These are phyloP conservation scores for Tolmerus cingulatus DNA, from an alignment of 2,888 invertebrate species.

Conservation along the genomic window DNA sequence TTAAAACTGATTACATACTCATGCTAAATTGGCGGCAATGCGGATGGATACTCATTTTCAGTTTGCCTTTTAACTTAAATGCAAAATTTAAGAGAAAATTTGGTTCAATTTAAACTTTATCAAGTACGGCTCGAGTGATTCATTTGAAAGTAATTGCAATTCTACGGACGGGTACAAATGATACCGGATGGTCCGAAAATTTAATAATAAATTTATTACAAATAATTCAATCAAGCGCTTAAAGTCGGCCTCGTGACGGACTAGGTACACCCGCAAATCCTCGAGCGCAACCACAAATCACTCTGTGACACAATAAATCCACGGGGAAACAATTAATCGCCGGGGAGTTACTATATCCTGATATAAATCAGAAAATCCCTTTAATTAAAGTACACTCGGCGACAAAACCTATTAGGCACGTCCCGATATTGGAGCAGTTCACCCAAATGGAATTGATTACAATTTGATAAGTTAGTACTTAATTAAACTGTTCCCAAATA, in stretches of 20 bases:
- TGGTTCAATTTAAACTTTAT: not conserved
- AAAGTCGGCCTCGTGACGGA: conserved; percentile 9
- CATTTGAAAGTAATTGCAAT: conserved; percentile 1
- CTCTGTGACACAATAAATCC: conserved; percentile 52
- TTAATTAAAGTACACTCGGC: conserved; percentile 41
- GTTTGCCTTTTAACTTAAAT: not conserved
- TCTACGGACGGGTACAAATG: not conserved
- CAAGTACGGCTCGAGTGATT: not conserved
- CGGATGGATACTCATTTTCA: not conserved
- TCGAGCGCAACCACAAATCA: conserved; percentile 50
- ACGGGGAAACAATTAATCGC: conserved; percentile 51
- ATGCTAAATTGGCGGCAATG: not conserved
- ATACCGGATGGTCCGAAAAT: not conserved
- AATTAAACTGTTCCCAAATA: conserved; percentile 27
- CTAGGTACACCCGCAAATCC: conserved; percentile 27
- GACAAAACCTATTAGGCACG: conserved; percentile 27
- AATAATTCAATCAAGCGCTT: conserved; percentile 23
- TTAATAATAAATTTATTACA: conserved; percentile 20
- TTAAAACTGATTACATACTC: conserved; percentile 21
- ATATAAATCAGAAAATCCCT: conserved; percentile 41
- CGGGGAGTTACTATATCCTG: conserved; percentile 45
- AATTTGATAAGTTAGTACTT: conserved; percentile 23
- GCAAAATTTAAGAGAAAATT: not conserved
- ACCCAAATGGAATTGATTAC: conserved; percentile 24
- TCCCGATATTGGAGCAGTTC: conserved; percentile 4